Evolutionary conservation across 1,140 invertebrate species (phyloP), one percentile per base, ranked within the genome.

Genomic region (Neomicropteryx cornuta): DNA sequence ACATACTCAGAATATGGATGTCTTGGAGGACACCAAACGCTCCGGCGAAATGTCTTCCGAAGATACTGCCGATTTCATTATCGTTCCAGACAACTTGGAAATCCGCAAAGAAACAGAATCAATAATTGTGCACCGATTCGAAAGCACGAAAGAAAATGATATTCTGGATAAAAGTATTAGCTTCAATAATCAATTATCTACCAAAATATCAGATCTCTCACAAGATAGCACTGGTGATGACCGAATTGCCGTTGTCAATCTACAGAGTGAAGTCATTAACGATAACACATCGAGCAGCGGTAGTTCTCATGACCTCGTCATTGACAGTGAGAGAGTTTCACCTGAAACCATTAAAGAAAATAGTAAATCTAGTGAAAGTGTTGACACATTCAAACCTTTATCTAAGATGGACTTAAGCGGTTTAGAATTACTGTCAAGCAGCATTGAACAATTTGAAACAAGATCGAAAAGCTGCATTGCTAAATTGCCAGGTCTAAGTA

Each of bases 351-450:
- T 39, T 32, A 5, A 37, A 33, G 33, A 20, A 36, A 33, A 30
- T 42, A 4, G 8, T 40, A 6, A 31, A 47, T 4, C 48, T 46
- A 44, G 32, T 48, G 30, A 32, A 28, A 19, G 6, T 18, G 8
- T 33, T 33, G 29, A 18, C 5, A 13, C 32, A 38, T 27, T 8
- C 20, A 18, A 57, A 46, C 53, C 56, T 1, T 41, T 66, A 48
- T 46, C 48, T 39, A 33, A 56, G 2, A 73, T 77, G 1, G 84
- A 87, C 55, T 58, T 86, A 1, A 86, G 83, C 47, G 87, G 87
- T 0, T 55, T 90, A 24, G 82, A 88, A 60, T 53, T 90, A 11
- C 53, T 88, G 4, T 87, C 83, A 0, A 87, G 85, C 48, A 87
- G 83, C 49, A 86, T 87, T 36, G 79, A 79, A 42, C 77, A 83